Percentiles rank a stretch among this genome's conserved stretches.
phyloP scores from a whole-genome alignment of 2,113 vertebrate species.

The Urocynchramus pylzowi region DNA sequence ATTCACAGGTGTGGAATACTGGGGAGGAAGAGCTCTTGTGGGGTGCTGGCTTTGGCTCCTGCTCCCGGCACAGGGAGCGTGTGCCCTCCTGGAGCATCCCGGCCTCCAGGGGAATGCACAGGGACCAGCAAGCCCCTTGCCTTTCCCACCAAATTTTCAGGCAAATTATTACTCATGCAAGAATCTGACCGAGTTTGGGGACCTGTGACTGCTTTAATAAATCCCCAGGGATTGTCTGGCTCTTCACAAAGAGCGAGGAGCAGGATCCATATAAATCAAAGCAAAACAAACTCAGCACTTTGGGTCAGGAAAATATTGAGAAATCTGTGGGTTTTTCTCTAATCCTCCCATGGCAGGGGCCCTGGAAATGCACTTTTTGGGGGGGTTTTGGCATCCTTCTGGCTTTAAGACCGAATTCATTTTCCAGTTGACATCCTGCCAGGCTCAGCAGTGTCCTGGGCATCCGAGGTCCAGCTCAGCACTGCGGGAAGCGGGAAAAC shows the following conservation, averaged over 20 bases:
- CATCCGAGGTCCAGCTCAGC: background rate
- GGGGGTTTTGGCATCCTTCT: background rate
- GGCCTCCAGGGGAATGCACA: fast-evolving
- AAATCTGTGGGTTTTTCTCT: slow-evolving; percentile 49
- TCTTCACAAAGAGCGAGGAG: slow-evolving; percentile 29
- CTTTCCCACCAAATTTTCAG: background rate
- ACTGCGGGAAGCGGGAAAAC: fast-evolving
- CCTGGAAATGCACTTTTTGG: slow-evolving; percentile 11
- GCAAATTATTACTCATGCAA: slow-evolving; percentile 26
- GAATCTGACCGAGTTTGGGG: slow-evolving; percentile 13
- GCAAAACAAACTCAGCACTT: slow-evolving; percentile 56
- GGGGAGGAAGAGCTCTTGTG: background rate
- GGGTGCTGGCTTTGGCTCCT: background rate
- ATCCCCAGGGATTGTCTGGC: slow-evolving; percentile 24
- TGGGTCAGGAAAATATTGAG: slow-evolving; percentile 59
- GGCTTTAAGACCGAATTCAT: background rate
- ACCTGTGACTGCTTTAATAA: slow-evolving; percentile 30
- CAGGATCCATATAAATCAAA: slow-evolving; percentile 51
- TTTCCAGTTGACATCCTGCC: background rate
- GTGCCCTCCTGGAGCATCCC: background rate
- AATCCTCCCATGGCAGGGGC: slow-evolving; percentile 25
- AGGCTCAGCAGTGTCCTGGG: background rate
- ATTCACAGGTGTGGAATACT: background rate
- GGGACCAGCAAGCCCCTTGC: background rate
- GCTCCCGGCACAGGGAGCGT: fast-evolving